Evolutionary conservation across 92 coral and sea anemone species (phyloP), one percentile per base, ranked within the genome.

Genomic region (Nematostella vectensis): DNA sequence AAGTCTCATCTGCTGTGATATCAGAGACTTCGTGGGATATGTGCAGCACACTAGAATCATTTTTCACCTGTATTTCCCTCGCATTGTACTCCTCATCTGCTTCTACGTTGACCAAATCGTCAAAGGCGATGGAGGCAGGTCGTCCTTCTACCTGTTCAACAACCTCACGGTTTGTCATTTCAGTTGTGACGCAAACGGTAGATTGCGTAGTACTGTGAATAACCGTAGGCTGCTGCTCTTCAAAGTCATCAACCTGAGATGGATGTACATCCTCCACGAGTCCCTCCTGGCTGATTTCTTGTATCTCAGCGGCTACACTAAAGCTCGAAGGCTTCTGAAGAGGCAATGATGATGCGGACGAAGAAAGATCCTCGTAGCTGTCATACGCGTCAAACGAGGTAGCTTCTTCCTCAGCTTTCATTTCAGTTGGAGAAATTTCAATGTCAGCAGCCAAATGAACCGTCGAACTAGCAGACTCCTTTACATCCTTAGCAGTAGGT

Each of bases 221-320:
- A 20, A 25, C 63, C 15, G 55, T 42, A 19, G 56, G 63, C 31
- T 67, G 66, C 20, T 53, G 55, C n/a, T 54, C 75, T 29, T 78
- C 70, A 13, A 58, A 62, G 21, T 4, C 4, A 19, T 4, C 51
- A 25, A 29, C 63, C 31, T 54, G 52, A 22, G 40, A 13, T 37
- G 58, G 67, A 24, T 54, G 52, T 28, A 55, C 33, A 48, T 29
- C 76, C 25, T 79, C 70, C 13, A 69, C 76, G 19, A 31, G 54
- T 17, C 45, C 80, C 40, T 54, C 67, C 21, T 53, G 27, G 23
- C 24, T 67, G 19, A 42, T 21, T 54, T 71, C 43, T 9, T 3
- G 43, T 40, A 2, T 25, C 53, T 66, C 72, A 43, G 72, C 62
- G 9, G 72, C 38, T 4, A 66, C 56, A 25, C 42, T 44, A 55